A percentile compares a stretch with the other conserved stretches of the same genome.
These are phyloP conservation scores for Cherax quadricarinatus DNA, from an alignment of 1,140 invertebrate genomes.

Conservation along the genomic window DNA sequence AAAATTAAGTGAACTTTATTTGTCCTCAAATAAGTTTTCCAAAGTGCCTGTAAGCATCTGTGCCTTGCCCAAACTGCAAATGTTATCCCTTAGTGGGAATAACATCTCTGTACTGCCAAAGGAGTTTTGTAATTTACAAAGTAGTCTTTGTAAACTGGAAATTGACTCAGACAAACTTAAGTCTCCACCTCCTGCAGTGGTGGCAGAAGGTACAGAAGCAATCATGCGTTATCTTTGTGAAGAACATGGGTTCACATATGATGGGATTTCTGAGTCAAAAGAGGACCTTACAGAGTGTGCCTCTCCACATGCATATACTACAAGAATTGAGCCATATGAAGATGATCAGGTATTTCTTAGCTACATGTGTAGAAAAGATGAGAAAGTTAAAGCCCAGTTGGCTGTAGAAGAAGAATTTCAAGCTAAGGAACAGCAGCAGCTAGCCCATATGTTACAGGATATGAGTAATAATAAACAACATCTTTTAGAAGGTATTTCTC, in stretches of 20 bases:
- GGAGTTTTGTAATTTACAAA: constrained; percentile 74
- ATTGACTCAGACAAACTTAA: constrained; percentile 81
- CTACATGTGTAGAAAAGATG: constrained; percentile 63
- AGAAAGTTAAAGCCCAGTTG: constrained; percentile 54
- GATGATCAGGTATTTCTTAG: constrained; percentile 53
- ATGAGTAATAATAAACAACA: constrained; percentile 75
- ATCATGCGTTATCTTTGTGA: constrained; percentile 83
- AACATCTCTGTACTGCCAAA: constrained; percentile 75
- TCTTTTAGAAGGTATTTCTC: constrained; percentile 52
- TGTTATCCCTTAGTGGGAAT: constrained; percentile 75
- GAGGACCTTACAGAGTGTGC: constrained; percentile 45
- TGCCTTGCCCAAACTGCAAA: constrained; percentile 77
- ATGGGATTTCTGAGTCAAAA: constrained; percentile 52
- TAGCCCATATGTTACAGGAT: constrained; percentile 81
- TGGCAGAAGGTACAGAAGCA: constrained; percentile 80
- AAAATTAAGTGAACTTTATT: constrained; percentile 79
- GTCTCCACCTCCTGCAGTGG: constrained; percentile 82
- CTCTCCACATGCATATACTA: constrained; percentile 20
- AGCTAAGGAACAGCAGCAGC: constrained; percentile 80
- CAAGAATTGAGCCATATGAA: constrained; percentile 21
- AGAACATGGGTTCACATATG: constrained; percentile 75
- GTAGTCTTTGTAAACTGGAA: constrained; percentile 77
- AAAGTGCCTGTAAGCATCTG: constrained; percentile 80
- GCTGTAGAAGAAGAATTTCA: constrained; percentile 74
- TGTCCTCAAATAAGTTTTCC: constrained; percentile 78